A percentile compares a stretch with the other conserved stretches of the same genome.
These are phyloP conservation scores for Odontomachus brunneus DNA, from an alignment of 1,140 invertebrate genomes.

Conservation along the genomic window DNA sequence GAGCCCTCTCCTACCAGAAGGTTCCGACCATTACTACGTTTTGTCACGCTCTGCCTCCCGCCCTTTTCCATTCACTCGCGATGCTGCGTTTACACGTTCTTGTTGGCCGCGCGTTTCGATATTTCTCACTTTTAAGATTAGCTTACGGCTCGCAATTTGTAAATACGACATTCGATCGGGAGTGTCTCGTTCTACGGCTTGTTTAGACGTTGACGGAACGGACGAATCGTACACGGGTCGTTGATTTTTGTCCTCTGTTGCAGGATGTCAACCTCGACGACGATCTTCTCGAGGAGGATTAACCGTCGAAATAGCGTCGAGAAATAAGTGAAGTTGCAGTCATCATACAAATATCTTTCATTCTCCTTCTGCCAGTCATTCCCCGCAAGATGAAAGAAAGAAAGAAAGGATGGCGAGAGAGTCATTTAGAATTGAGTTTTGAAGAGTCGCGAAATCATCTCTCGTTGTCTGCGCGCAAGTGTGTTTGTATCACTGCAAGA, in stretches of 20 bases:
- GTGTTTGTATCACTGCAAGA: conserved; percentile 60
- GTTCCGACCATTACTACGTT: conserved; percentile 58
- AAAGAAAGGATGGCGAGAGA: conserved; percentile 25
- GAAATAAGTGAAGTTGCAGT: conserved; percentile 29
- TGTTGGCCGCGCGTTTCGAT: neutral
- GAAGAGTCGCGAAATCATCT: conserved; percentile 37
- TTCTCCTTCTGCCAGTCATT: conserved; percentile 73
- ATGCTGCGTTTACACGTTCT: conserved; percentile 28
- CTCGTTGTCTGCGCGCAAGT: conserved; percentile 61
- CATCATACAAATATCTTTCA: conserved; percentile 57
- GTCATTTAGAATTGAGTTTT: conserved; percentile 66
- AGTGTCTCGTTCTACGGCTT: neutral
- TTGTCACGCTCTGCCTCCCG: conserved; percentile 55
- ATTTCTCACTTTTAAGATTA: conserved; percentile 39
- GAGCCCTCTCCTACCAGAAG: conserved; percentile 40
- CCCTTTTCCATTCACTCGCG: conserved; percentile 41
- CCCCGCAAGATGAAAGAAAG: conserved; percentile 48
- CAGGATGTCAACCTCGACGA: conserved; percentile 90
- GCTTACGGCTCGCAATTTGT: neutral
- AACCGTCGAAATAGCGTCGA: conserved; percentile 54
- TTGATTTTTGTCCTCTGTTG: conserved; percentile 68
- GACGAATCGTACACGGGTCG: neutral
- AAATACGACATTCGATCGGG: neutral
- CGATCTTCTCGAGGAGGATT: conserved; percentile 87
- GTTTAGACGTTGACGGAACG: neutral